Evolutionary conservation across 2,888 invertebrate species (phyloP).

Genomic region (Lochmaea crataegi): DNA sequence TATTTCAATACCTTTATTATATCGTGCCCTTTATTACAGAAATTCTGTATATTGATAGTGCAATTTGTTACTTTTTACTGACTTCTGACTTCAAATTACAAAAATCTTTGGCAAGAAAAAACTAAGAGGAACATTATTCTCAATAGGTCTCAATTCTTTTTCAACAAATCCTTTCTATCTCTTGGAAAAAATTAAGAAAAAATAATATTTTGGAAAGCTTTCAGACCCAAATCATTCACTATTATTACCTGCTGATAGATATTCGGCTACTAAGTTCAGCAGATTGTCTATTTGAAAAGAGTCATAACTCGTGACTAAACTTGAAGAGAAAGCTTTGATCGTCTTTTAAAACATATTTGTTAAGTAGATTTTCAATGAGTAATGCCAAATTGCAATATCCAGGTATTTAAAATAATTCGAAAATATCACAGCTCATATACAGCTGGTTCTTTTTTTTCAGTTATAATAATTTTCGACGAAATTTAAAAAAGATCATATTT

Average conservation of each 20-base stretch:
- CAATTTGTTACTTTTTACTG: background rate
- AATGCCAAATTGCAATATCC: background rate
- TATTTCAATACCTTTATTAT: background rate
- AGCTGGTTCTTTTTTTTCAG: too few species aligned
- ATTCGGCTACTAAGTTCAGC: conserved; percentile 1
- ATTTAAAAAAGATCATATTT: too few species aligned
- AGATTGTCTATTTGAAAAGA: background rate
- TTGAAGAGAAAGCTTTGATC: too few species aligned
- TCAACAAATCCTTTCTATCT: too few species aligned
- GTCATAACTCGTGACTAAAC: background rate
- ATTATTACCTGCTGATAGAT: background rate
- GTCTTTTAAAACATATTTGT: background rate
- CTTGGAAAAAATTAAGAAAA: too few species aligned
- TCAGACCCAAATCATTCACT: background rate
- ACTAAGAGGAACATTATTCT: too few species aligned
- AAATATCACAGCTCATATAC: too few species aligned
- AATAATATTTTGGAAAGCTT: too few species aligned
- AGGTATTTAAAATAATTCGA: too few species aligned
- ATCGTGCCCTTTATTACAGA: too few species aligned
- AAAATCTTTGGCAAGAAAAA: background rate
- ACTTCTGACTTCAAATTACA: background rate
- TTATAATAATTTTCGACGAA: too few species aligned
- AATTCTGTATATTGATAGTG: background rate
- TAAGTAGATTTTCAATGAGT: background rate
- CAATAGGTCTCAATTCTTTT: too few species aligned